These are phyloP conservation scores for Oreortyx pictus DNA, from an alignment of 2,797 vertebrate genomes.

Conservation along the genomic window DNA sequence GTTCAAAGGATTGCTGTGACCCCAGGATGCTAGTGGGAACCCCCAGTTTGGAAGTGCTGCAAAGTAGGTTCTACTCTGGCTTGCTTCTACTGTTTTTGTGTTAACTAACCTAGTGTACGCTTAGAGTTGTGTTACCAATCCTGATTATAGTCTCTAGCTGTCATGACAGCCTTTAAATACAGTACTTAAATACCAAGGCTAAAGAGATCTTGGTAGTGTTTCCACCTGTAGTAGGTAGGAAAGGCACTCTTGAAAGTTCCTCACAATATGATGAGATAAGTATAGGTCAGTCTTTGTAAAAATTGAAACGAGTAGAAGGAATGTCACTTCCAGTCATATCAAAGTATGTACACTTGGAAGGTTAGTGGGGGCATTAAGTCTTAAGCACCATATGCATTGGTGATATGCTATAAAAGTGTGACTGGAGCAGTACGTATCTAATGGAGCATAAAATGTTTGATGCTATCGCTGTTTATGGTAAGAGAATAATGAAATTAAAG, in stretches of 20 bases:
- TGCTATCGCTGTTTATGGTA: neutral
- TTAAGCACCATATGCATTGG: neutral
- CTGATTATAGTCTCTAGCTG: neutral
- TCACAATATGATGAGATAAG: neutral
- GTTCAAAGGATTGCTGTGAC: neutral
- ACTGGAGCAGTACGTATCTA: neutral
- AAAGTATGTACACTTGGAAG: neutral
- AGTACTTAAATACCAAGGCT: neutral
- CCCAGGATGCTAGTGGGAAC: neutral
- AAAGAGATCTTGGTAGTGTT: neutral
- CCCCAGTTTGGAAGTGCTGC: neutral
- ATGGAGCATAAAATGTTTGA: neutral
- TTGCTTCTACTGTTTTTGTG: neutral
- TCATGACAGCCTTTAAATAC: rapidly evolving
- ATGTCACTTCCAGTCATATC: neutral
- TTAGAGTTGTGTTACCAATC: neutral
- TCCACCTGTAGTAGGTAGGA: neutral
- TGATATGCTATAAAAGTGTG: neutral
- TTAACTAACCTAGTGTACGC: neutral
- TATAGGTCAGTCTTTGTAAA: neutral
- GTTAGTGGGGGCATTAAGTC: neutral
- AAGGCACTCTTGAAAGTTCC: neutral
- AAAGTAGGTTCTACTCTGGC: neutral
- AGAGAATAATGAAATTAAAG: neutral
- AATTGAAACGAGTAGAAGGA: neutral